Evolutionary conservation across 2,888 invertebrate genomes (phyloP).

Genomic region (Autographa gamma): DNA sequence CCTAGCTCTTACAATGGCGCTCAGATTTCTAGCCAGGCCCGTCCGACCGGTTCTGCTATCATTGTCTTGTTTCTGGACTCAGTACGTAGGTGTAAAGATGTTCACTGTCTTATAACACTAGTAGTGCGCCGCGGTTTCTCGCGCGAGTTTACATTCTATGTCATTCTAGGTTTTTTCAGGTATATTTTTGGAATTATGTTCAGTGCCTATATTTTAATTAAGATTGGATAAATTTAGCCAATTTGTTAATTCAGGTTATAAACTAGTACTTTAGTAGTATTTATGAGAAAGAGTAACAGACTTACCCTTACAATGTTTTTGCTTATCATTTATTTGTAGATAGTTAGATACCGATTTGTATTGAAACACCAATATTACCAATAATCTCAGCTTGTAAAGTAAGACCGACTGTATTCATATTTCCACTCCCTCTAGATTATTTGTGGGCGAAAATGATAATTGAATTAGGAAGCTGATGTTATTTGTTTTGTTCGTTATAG

Average conservation of each 20-base stretch:
- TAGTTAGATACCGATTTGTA: background rate
- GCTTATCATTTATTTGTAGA: too few species aligned
- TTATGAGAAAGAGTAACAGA: too few species aligned
- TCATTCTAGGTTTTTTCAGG: too few species aligned
- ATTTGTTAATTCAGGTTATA: too few species aligned
- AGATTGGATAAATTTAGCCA: too few species aligned
- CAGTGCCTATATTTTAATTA: too few species aligned
- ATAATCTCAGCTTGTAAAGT: background rate
- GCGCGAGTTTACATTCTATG: background rate
- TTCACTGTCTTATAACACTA: slow-evolving; percentile 32
- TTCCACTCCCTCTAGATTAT: too few species aligned
- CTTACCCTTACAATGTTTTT: too few species aligned
- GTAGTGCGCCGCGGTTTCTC: slow-evolving; percentile 10
- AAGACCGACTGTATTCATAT: background rate
- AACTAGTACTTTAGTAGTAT: too few species aligned
- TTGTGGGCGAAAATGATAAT: background rate
- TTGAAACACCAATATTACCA: background rate
- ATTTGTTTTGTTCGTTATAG: background rate
- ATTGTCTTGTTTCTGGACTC: slow-evolving; percentile 59
- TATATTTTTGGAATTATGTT: too few species aligned
- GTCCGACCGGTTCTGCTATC: slow-evolving; percentile 73
- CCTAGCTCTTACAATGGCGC: slow-evolving; percentile 78
- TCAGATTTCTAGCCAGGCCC: slow-evolving; percentile 76
- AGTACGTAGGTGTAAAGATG: slow-evolving; percentile 64
- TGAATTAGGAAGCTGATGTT: background rate